These are phyloP conservation scores for Rhamnusium bicolor DNA, from an alignment of 2,888 invertebrate species.

Conservation along the genomic window DNA sequence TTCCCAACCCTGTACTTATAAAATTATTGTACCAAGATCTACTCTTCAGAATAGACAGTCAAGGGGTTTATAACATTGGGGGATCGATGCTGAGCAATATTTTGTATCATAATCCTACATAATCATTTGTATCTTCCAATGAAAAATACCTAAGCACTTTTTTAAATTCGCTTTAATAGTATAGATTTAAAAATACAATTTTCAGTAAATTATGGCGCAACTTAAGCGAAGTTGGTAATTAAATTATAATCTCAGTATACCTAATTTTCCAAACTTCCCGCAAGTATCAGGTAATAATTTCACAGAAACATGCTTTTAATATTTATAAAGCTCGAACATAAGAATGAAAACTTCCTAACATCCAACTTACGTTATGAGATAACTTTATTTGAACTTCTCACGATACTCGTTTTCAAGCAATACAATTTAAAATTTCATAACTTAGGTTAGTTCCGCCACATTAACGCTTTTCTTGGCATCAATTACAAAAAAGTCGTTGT, in stretches of 20 bases:
- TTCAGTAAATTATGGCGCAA: no score
- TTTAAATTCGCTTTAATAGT: no score
- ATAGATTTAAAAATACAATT: no score
- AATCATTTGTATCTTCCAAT: no score
- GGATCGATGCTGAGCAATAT: no score
- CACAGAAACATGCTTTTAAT: background rate
- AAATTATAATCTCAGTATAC: background rate
- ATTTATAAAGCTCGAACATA: background rate
- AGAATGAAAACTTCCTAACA: slow-evolving; percentile 4
- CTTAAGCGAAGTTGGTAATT: background rate
- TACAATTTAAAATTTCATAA: slow-evolving; percentile 12
- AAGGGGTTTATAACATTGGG: no score
- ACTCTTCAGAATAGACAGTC: no score
- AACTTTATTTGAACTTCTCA: background rate
- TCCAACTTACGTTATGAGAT: background rate
- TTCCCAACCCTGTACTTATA: no score
- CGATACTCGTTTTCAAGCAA: background rate
- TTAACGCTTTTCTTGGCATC: background rate
- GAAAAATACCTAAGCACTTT: no score
- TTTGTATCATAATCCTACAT: no score
- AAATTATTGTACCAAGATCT: no score
- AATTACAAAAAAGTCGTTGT: background rate
- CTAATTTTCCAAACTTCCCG: slow-evolving; percentile 1
- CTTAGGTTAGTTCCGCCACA: slow-evolving; percentile 15
- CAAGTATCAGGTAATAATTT: background rate